Conservation (phyloP, 2,113 vertebrate species). For the Pipa parva region DNA sequence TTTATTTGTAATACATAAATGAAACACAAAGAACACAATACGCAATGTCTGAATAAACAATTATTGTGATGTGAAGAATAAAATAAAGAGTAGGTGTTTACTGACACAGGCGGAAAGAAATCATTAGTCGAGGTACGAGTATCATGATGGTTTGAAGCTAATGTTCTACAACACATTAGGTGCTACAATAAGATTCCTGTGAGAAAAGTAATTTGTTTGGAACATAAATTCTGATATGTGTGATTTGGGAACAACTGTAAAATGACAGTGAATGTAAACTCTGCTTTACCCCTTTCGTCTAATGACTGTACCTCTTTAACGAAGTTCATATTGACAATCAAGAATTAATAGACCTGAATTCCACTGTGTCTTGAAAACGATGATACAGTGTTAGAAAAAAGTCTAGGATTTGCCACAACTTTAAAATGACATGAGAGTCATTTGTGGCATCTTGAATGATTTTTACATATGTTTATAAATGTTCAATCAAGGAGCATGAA, state of each 20-base stretch:
- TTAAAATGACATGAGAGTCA: no score
- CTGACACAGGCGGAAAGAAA: not conserved
- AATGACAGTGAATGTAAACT: not conserved
- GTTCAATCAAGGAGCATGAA: no score
- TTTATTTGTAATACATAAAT: no score
- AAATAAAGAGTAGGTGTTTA: not conserved
- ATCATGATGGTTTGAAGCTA: constrained; percentile 1
- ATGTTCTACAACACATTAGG: constrained; percentile 1
- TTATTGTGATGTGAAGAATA: not conserved
- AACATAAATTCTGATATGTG: not conserved
- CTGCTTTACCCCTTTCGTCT: not conserved
- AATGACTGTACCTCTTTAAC: not conserved
- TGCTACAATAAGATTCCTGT: not conserved
- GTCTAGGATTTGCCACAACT: no score
- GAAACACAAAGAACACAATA: no score
- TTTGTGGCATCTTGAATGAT: no score
- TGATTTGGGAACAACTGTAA: not conserved
- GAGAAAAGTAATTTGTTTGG: constrained; percentile 2
- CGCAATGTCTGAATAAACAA: no score
- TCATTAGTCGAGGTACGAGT: not conserved
- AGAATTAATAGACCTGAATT: not conserved
- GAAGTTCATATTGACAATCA: not conserved
- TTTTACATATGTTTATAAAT: no score
- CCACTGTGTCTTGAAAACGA: no score
- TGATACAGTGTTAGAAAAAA: no score